Evolutionary conservation across 2,113 vertebrate species (phyloP).

Genomic region (Ranitomeya variabilis): DNA sequence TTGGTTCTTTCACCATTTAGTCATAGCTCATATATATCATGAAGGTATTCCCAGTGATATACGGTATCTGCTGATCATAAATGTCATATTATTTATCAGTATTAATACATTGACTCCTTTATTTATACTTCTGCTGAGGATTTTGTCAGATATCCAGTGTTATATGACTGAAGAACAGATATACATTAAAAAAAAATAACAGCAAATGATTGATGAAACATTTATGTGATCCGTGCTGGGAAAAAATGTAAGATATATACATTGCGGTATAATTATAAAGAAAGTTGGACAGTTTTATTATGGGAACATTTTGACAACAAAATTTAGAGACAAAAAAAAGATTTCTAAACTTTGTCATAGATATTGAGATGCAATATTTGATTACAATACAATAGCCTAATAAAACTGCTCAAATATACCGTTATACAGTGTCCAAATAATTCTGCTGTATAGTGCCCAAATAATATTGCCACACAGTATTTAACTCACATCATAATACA

Average conservation of each 20-base stretch:
- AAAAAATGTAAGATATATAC: not conserved
- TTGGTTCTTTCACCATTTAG: not conserved
- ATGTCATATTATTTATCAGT: conserved; percentile 33
- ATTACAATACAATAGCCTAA: not conserved
- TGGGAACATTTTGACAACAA: not conserved
- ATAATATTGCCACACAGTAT: not conserved
- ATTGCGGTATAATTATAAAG: not conserved
- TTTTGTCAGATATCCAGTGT: not conserved
- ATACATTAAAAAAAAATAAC: conserved; percentile 25
- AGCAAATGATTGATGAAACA: conserved; percentile 1
- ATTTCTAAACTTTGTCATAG: not conserved
- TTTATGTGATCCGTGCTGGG: not conserved
- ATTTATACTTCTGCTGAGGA: not conserved
- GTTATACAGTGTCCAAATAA: not conserved
- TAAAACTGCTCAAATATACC: no score
- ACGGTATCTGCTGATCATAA: conserved; percentile 13
- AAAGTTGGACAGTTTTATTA: not conserved
- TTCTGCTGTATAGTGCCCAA: not conserved
- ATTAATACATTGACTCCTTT: conserved; percentile 24
- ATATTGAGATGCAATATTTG: not conserved
- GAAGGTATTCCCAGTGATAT: not conserved
- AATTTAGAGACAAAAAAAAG: not conserved
- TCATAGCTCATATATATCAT: not conserved
- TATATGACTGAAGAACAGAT: not conserved
- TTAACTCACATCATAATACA: no score